These are phyloP conservation scores for Habroteleia sp. DNA, from an alignment of 2,888 invertebrate species.

Conservation along the genomic window DNA sequence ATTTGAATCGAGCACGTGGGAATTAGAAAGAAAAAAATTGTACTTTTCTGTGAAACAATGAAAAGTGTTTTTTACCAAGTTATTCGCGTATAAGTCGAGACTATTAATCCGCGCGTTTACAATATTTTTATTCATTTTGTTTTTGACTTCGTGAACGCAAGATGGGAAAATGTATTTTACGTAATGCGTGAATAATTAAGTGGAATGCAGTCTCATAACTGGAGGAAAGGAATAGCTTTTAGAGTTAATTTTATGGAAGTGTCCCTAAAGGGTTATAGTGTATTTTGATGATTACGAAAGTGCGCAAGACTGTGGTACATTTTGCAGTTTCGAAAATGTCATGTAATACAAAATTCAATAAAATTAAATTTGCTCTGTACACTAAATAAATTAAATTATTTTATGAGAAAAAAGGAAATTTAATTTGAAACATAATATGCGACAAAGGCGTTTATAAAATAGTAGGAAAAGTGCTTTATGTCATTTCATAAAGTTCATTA, in stretches of 20 bases:
- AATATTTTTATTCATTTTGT: conserved; percentile 5
- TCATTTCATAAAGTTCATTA: no score
- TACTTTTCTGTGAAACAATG: conserved; percentile 20
- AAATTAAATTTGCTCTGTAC: no score
- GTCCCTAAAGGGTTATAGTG: conserved; percentile 5
- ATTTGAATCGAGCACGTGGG: conserved; percentile 32
- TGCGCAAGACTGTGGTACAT: no score
- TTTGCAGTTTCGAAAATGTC: no score
- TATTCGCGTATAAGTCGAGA: conserved; percentile 14
- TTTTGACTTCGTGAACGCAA: conserved; percentile 1
- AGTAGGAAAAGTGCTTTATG: no score
- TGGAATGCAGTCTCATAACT: conserved; percentile 14
- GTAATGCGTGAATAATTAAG: conserved; percentile 38
- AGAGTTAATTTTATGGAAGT: conserved; percentile 32
- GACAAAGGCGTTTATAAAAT: no score
- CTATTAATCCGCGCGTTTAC: conserved; percentile 15
- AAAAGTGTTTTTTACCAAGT: conserved; percentile 12
- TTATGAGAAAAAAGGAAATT: no score
- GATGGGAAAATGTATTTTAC: conserved; percentile 28
- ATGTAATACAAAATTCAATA: no score
- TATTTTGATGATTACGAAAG: conserved; percentile 15
- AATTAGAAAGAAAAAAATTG: conserved; percentile 34
- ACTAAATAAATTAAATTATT: no score
- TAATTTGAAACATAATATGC: no score
- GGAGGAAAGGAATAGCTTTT: conserved; percentile 26